phyloP scores from a whole-genome alignment of 1,140 invertebrate genomes.

The Drepana arcuata region DNA sequence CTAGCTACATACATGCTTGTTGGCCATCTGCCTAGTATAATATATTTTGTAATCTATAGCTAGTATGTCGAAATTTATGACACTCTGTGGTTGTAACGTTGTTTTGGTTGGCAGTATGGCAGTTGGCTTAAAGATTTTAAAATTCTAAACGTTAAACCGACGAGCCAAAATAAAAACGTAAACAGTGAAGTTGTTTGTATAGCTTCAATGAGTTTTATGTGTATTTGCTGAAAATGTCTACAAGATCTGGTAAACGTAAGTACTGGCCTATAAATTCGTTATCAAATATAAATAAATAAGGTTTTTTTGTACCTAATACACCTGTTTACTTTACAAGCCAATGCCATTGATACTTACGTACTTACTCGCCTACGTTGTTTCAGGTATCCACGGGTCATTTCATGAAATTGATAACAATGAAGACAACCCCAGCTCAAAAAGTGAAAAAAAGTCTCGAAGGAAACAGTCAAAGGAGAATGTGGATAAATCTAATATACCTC shows the following conservation, averaged over 20 bases:
- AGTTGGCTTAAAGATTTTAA: conserved; percentile 10
- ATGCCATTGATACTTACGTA: neutral
- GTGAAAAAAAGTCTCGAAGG: conserved; percentile 34
- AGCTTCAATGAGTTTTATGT: too few relatives aligned
- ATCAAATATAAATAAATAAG: conserved; percentile 2
- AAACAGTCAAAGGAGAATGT: conserved; percentile 26
- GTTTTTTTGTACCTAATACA: conserved; percentile 1
- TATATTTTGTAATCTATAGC: too few relatives aligned
- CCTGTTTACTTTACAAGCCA: neutral
- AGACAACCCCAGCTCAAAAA: conserved; percentile 16
- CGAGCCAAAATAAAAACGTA: conserved; percentile 12
- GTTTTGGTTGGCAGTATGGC: neutral
- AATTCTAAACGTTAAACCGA: conserved; percentile 14
- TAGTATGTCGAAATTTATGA: too few relatives aligned
- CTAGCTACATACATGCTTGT: too few relatives aligned
- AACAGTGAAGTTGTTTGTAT: too few relatives aligned
- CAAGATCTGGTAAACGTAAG: conserved; percentile 57
- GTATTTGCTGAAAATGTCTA: too few relatives aligned
- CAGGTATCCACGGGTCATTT: conserved; percentile 35
- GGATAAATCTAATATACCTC: conserved; percentile 6
- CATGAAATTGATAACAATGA: conserved; percentile 16
- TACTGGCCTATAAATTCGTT: conserved; percentile 7
- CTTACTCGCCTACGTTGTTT: conserved; percentile 1
- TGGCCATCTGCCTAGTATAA: too few relatives aligned
- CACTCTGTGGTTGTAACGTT: too few relatives aligned